Conservation (phyloP, 2,797 vertebrate genomes). For the Catharus ustulatus region DNA sequence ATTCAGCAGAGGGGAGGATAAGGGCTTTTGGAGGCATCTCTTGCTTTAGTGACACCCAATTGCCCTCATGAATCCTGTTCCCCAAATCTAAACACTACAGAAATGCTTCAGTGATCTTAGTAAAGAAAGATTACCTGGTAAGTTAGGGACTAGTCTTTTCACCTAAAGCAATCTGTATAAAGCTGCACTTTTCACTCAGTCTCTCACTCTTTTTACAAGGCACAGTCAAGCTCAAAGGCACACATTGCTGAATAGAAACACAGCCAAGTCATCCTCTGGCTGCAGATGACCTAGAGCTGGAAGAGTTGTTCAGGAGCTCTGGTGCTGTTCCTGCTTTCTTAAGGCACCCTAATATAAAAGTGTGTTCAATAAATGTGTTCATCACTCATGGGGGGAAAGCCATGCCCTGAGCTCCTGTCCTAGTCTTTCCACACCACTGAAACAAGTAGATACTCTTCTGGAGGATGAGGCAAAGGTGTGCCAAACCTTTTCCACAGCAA, state of each 20-base stretch:
- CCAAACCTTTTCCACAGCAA: not conserved
- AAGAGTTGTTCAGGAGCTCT: not conserved
- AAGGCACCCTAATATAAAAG: not conserved
- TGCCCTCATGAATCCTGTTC: not conserved
- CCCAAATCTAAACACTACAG: not conserved
- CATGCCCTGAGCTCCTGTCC: not conserved
- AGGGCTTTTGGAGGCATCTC: not conserved
- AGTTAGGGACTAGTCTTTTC: not conserved
- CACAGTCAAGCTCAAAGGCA: not conserved
- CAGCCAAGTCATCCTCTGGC: not conserved
- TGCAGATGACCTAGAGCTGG: not conserved
- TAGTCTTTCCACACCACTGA: not conserved
- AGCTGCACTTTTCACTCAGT: not conserved
- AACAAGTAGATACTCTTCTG: not conserved
- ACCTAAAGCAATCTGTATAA: not conserved
- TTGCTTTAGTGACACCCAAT: not conserved
- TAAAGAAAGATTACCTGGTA: not conserved
- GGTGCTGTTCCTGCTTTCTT: not conserved
- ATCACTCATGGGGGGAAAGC: accelerated
- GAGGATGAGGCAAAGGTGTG: not conserved
- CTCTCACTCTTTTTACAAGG: not conserved
- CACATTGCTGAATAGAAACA: not conserved
- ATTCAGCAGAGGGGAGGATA: not conserved
- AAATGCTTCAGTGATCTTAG: not conserved
- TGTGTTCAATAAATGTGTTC: not conserved